phyloP scores from a whole-genome alignment of 2,113 vertebrate genomes.

The Falcunculus frontatus region DNA sequence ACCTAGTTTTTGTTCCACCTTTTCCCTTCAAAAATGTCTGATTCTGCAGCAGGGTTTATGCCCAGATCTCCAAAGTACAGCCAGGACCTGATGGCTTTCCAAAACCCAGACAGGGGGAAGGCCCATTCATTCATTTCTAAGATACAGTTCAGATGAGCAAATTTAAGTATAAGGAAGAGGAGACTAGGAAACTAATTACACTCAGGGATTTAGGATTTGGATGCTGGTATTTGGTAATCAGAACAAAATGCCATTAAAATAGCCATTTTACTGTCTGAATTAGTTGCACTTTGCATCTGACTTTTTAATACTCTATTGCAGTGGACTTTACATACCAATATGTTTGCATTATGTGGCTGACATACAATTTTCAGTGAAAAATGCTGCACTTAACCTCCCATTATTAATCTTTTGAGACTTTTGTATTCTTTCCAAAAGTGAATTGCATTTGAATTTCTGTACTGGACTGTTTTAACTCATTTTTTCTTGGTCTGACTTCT shows the following conservation, averaged over 20 bases:
- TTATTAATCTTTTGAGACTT: slow-evolving; percentile 25
- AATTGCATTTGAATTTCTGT: neutral
- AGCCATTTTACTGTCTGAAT: neutral
- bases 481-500: neutral
- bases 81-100: neutral
- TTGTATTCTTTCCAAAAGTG: neutral
- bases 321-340: neutral
- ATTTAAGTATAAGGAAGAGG: neutral
- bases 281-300: neutral
- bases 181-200: neutral
- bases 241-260: neutral
- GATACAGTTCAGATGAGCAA: neutral
- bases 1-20: neutral
- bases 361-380: neutral
- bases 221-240: neutral
- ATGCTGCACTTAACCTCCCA: neutral
- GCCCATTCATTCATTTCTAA: neutral
- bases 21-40: neutral
- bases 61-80: neutral
- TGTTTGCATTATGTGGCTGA: neutral
- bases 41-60: neutral
- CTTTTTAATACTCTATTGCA: neutral
- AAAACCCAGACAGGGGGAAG: neutral
- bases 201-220: neutral
- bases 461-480: neutral